These are phyloP conservation scores for Leucania comma DNA, from an alignment of 2,888 invertebrate genomes.

Conservation along the genomic window DNA sequence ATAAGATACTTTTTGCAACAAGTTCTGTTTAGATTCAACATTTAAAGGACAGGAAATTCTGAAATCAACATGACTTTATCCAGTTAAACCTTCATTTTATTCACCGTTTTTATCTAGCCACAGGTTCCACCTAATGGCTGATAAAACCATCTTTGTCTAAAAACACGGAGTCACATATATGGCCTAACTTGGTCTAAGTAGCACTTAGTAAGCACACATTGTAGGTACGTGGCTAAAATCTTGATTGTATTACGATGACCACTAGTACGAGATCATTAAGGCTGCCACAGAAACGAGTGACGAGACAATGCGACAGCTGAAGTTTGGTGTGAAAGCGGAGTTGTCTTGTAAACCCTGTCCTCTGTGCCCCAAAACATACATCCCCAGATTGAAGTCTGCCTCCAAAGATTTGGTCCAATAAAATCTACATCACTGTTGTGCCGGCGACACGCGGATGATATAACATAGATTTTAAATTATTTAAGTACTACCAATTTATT, in stretches of 20 bases:
- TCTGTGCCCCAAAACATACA: too few relatives aligned
- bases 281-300: not conserved
- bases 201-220: not conserved
- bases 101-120: constrained; percentile 3
- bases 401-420: too few relatives aligned
- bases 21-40: not conserved
- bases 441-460: too few relatives aligned
- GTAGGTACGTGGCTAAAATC: constrained; percentile 40
- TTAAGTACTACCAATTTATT: too few relatives aligned
- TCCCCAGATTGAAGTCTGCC: too few relatives aligned
- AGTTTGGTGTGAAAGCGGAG: too few relatives aligned
- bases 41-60: not conserved
- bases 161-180: constrained; percentile 19
- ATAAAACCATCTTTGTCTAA: constrained; percentile 6
- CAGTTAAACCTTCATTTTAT: constrained; percentile 1
- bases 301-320: not conserved
- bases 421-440: too few relatives aligned
- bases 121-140: not conserved
- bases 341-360: too few relatives aligned
- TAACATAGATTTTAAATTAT: too few relatives aligned
- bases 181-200: not conserved
- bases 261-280: not conserved
- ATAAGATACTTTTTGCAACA: too few relatives aligned
- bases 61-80: not conserved
- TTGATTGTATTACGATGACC: constrained; percentile 2